These are phyloP conservation scores for Panthera uncia DNA, from an alignment of 2,113 vertebrate species.

Conservation along the genomic window DNA sequence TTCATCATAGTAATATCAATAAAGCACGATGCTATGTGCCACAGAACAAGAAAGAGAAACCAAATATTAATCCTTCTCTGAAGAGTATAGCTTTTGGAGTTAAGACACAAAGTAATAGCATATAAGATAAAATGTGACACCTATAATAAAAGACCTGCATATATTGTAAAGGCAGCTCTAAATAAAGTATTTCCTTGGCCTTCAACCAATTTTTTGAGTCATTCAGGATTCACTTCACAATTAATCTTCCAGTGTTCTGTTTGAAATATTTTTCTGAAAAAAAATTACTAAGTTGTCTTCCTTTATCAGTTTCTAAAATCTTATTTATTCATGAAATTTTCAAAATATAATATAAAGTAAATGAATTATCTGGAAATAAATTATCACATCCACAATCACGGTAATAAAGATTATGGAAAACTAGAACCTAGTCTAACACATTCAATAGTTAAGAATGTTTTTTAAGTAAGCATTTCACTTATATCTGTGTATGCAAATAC, in stretches of 20 bases:
- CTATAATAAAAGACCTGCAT: neutral
- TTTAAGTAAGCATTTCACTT: neutral
- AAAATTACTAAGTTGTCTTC: neutral
- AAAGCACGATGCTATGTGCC: fast-evolving
- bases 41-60: neutral
- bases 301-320: neutral
- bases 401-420: neutral
- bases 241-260: neutral
- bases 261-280: slow-evolving; percentile 16
- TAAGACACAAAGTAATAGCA: neutral
- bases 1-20: neutral
- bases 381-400: neutral
- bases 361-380: neutral
- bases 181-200: neutral
- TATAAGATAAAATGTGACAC: neutral
- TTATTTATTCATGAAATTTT: neutral
- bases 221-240: neutral
- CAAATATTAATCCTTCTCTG: neutral
- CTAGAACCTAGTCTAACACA: neutral
- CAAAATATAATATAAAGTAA: neutral
- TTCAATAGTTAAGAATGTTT: neutral
- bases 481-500: neutral
- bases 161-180: neutral
- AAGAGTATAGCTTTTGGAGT: neutral
- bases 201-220: neutral